Base-by-base conservation (phyloP, 2,888 invertebrate species). In the Epistrophe grossulariae region DNA sequence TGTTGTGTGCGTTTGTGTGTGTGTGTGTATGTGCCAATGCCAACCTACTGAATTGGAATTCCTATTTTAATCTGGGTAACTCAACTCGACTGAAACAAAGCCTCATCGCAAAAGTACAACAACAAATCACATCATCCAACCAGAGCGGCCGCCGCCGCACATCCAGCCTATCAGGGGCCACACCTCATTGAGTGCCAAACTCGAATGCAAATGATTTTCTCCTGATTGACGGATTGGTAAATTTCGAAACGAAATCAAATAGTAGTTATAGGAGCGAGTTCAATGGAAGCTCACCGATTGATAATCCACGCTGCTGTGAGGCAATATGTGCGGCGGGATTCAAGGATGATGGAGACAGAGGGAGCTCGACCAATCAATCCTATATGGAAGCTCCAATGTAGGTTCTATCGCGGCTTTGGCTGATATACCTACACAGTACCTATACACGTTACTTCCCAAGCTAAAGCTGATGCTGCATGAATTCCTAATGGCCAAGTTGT, bases 141-240 rank as follows among this genome's bases (percentile, higher is more conserved):
- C 28, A 64, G 45, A 38, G 19, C n/a, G n/a, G n/a, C n/a, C n/a
- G n/a, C n/a, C n/a, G n/a, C 55, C 57, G 48, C 57, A 74, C 57
- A 74, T 79, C 70, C 55, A 55, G 38, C 40, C 35, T 59, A 76
- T 84, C 84, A 79, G 43, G 57, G 13, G 68, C 74, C 84, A 84
- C 84, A 84, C 84, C 84, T 84, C 70, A 28, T 55, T 68, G 66
- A 60, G 62, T 70, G 70, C 74, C 79, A 76, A 79, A 84, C 70
- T 57, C 52, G 70, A 64, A 79, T 83, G 73, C 83, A 83, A 83
- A 83, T 83, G 57, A 7, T 57, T 74, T 38, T 31, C 38, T 24
- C 76, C 59, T 57, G 73, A 82, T 78, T 85, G 85, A 85, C 82
- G 52, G 82, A 85, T 82, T 82, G 81, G 80, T 73, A 70, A 77